Evolutionary conservation across 2,888 invertebrate genomes (phyloP).

Genomic region (Epinotia nisella): DNA sequence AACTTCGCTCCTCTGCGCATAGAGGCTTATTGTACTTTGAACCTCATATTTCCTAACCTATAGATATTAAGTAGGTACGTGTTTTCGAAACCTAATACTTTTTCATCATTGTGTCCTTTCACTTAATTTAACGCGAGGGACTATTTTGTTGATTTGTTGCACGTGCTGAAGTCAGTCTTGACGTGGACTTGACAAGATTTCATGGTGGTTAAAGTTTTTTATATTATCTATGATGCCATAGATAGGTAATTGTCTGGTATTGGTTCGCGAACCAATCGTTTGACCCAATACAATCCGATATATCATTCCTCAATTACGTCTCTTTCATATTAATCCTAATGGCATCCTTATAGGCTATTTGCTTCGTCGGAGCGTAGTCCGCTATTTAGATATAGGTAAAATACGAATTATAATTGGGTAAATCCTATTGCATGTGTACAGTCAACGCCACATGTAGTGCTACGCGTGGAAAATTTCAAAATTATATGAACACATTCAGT

Average conservation of each 20-base stretch:
- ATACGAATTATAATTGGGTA: not conserved
- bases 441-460: too few species aligned
- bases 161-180: not conserved
- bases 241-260: not conserved
- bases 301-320: not conserved
- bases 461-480: too few species aligned
- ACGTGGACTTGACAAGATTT: too few species aligned
- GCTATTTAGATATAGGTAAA: not conserved
- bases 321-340: not conserved
- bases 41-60: not conserved
- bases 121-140: not conserved
- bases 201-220: not conserved
- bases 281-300: not conserved
- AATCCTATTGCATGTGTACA: not conserved
- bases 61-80: too few species aligned
- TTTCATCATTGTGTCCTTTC: not conserved
- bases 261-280: not conserved
- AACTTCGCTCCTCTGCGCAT: slow-evolving; percentile 57
- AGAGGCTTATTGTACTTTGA: slow-evolving; percentile 18
- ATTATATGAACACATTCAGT: too few species aligned
- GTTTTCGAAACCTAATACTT: not conserved
- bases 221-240: not conserved
- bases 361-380: not conserved
- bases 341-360: not conserved
- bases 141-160: not conserved